phyloP scores from a whole-genome alignment of 2,113 vertebrate species.

The Dromaius novaehollandiae region DNA sequence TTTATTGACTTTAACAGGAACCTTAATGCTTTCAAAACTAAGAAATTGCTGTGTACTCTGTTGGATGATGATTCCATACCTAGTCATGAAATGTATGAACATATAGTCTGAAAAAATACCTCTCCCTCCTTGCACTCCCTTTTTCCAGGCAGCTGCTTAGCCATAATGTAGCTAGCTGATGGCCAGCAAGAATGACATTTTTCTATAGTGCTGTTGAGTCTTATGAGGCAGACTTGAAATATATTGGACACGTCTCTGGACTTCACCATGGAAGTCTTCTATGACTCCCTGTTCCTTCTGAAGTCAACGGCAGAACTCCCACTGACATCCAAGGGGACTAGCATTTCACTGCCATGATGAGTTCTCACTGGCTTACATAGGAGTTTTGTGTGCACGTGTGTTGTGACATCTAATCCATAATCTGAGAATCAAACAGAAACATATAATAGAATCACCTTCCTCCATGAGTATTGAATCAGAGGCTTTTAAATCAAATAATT shows the following conservation, averaged over 20 bases:
- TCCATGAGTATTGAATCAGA: not conserved
- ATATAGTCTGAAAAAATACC: not conserved
- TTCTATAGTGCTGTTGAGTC: not conserved
- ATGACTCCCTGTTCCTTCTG: not conserved
- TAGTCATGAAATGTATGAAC: not conserved
- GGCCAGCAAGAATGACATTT: not conserved
- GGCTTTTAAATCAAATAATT: not conserved
- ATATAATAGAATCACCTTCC: not conserved
- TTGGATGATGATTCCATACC: not conserved
- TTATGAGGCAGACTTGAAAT: not conserved
- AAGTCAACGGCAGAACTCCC: not conserved
- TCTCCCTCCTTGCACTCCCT: not conserved
- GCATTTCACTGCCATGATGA: not conserved
- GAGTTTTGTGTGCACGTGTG: not conserved
- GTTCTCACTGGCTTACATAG: not conserved
- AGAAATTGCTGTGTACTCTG: not conserved
- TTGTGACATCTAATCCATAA: not conserved
- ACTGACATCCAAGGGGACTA: accelerated
- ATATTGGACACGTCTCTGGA: not conserved
- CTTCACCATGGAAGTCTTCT: not conserved
- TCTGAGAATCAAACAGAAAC: not conserved
- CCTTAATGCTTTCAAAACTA: not conserved
- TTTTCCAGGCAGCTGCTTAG: not conserved
- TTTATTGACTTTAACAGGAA: not conserved
- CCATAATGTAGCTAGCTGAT: not conserved